Evolutionary conservation across 2,113 vertebrate genomes (phyloP).

Genomic region (Paralichthys olivaceus): DNA sequence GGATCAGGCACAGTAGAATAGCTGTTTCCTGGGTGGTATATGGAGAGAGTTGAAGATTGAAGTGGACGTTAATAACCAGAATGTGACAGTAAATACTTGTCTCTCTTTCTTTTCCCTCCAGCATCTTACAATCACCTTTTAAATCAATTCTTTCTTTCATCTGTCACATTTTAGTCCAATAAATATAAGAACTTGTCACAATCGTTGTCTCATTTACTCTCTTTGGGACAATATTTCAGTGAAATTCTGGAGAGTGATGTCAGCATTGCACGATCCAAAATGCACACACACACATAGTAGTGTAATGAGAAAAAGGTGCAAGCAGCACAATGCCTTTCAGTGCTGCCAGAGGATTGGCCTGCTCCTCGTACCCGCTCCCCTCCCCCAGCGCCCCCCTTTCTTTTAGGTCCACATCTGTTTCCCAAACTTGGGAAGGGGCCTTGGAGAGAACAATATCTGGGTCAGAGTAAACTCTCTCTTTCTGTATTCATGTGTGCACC

Average conservation of each 20-base stretch:
- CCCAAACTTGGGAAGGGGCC: conserved; percentile 69
- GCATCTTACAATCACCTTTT: no score
- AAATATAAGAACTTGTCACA: background rate
- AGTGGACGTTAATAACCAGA: background rate
- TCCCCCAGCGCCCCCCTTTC: conserved; percentile 83
- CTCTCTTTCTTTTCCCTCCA: background rate
- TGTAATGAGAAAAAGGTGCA: conserved; percentile 79
- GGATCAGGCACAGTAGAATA: no score
- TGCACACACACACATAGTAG: conserved; percentile 14
- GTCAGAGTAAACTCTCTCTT: conserved; percentile 61
- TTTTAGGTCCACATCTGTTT: conserved; percentile 84
- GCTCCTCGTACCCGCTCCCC: conserved; percentile 43
- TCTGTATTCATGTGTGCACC: conserved; percentile 7
- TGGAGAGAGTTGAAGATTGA: background rate
- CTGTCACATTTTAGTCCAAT: conserved; percentile 8
- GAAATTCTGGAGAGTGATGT: conserved; percentile 55
- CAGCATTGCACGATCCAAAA: conserved; percentile 31
- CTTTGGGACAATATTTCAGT: conserved; percentile 17
- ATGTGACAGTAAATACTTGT: background rate
- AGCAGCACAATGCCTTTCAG: conserved; percentile 56
- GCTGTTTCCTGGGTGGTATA: background rate
- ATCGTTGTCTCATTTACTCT: background rate
- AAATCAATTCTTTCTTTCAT: conserved; percentile 3
- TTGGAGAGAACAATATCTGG: conserved; percentile 71
- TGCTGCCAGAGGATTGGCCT: conserved; percentile 56